These are phyloP conservation scores for Monopis laevigella DNA, from an alignment of 2,888 invertebrate genomes.

Conservation along the genomic window DNA sequence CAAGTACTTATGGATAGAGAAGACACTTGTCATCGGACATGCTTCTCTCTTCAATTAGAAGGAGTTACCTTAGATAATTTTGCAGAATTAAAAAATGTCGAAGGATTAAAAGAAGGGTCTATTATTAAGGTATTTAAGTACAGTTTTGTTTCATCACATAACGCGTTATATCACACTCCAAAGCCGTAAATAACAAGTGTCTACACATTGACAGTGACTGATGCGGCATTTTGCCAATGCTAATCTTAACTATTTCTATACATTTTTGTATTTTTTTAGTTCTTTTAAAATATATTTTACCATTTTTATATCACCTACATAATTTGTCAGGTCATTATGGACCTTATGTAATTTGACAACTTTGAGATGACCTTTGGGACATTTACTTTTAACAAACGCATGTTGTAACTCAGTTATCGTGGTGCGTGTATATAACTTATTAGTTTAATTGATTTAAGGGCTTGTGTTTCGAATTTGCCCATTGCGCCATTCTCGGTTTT, in stretches of 20 bases:
- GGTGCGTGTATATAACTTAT: no score
- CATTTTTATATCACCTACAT: not conserved
- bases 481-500: no score
- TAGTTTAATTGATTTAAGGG: no score
- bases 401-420: no score
- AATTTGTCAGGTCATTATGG: not conserved
- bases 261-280: not conserved
- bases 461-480: no score
- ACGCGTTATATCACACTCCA: no score
- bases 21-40: constrained; percentile 98
- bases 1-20: constrained; percentile 98
- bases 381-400: no score
- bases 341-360: no score
- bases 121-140: constrained; percentile 89
- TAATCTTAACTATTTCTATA: not conserved
- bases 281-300: not conserved
- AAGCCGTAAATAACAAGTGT: no score
- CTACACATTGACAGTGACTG: not conserved
- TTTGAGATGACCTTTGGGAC: no score
- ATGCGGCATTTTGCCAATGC: not conserved
- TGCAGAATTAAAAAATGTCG: constrained; percentile 96
- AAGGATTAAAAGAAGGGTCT: constrained; percentile 94
- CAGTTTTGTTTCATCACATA: no score
- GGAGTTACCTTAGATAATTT: constrained; percentile 96
- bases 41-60: constrained; percentile 95